Evolutionary conservation across 2,888 invertebrate genomes (phyloP), one percentile per base, ranked within the genome.

Genomic region (Gari tellinella): DNA sequence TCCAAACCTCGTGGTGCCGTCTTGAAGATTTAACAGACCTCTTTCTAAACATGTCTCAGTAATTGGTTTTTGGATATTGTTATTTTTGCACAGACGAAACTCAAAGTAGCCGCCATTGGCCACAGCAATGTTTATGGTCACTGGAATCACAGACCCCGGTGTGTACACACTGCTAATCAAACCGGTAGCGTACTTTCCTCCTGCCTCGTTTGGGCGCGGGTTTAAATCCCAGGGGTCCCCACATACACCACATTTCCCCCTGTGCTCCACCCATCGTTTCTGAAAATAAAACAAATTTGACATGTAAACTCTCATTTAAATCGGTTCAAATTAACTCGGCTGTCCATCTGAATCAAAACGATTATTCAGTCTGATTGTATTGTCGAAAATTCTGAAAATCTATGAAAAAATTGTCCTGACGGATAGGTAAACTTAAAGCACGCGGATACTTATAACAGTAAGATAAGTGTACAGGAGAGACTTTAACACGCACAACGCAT

Each of bases 41-140:
- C 52, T 56, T 7, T 65, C 41, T 5, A 79, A 60, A 65, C 79
- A 79, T 14, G 57, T 51, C 21, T 72, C 41, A 15, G 65, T 60
- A 1, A 69, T 72, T 10, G 58, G 64, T 17, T 19, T 26, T 21
- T 41, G 10, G 15, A 55, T 51, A 21, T 74, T 53, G 23, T 68
- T 72, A 53, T 68, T 68, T 26, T 52, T 52, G 63, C 79, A 79
- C 37, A 79, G 45, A 8, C 66, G 66, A 31, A 79, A 72, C 56
- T 79, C 79, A 57, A 79, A 75, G 40, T 58, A 79, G 8, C 79
- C 79, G 15, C 66, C 79, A 58, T 57, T 72, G 0, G 61, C 63
- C 7, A 48, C 56, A 0, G 61, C 55, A 14, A 75, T 57, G 25
- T 79, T 75, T 40, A 57, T 51, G 14, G 60, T 37, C 14, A 69